These are phyloP conservation scores for Caenorhabditis briggsae DNA, from an alignment of 1,140 invertebrate genomes.

Conservation along the genomic window DNA sequence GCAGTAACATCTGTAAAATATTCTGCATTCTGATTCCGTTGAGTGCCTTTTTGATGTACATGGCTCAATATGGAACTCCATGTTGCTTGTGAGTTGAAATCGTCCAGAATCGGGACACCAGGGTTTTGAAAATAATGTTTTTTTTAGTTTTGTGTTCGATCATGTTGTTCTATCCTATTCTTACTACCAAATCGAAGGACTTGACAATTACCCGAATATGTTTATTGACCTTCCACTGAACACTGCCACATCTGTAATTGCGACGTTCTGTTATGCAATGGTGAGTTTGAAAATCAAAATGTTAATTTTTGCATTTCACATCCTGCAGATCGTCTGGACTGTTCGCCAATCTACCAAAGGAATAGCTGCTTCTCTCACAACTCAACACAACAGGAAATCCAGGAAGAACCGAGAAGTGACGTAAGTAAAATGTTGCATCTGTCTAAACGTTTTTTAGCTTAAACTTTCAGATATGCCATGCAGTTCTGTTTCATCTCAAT, in stretches of 20 bases:
- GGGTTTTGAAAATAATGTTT: too few relatives aligned
- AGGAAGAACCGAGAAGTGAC: conserved; percentile 37
- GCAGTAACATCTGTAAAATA: conserved; percentile 17
- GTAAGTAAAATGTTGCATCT: background rate
- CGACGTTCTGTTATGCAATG: conserved; percentile 36
- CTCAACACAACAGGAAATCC: background rate
- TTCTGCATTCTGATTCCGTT: conserved; percentile 8
- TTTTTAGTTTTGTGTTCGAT: background rate
- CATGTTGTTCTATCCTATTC: conserved; percentile 24
- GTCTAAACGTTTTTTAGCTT: background rate
- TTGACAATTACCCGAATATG: conserved; percentile 49
- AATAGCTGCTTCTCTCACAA: background rate
- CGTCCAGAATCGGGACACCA: too few relatives aligned
- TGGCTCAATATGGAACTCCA: conserved; percentile 42
- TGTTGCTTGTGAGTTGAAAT: conserved; percentile 46
- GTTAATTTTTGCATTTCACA: background rate
- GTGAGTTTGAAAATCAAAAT: background rate
- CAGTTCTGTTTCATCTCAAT: conserved; percentile 58
- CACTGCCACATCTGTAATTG: conserved; percentile 4
- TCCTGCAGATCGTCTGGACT: background rate
- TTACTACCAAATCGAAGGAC: conserved; percentile 47
- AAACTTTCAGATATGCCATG: conserved; percentile 32
- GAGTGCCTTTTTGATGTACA: conserved; percentile 33
- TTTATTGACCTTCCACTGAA: conserved; percentile 50
- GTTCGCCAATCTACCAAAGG: conserved; percentile 16